These are phyloP conservation scores for Drosophila koepferae DNA, from an alignment of 2,888 invertebrate genomes.

Conservation along the genomic window DNA sequence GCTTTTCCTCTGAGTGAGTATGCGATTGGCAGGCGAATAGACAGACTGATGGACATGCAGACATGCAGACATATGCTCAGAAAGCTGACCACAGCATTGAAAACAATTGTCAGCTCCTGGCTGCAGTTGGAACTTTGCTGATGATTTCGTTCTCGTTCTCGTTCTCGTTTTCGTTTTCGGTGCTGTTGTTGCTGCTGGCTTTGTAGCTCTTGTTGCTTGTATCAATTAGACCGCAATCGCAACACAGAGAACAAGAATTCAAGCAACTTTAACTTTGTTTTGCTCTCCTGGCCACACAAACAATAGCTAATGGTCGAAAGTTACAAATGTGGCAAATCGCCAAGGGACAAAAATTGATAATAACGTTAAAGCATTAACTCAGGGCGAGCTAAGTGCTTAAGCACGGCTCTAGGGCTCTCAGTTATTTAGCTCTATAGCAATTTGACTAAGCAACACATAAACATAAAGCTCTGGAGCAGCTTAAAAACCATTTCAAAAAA, in stretches of 20 bases:
- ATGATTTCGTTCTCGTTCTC: conserved; percentile 43
- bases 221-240: conserved; percentile 73
- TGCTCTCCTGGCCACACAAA: conserved; percentile 63
- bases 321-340: conserved; percentile 57
- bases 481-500: conserved; percentile 60
- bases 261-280: conserved; percentile 64
- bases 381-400: conserved; percentile 54
- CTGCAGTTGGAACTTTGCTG: conserved; percentile 65
- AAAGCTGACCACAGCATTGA: conserved; percentile 73
- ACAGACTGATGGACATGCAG: conserved; percentile 20
- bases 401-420: conserved; percentile 39
- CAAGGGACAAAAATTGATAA: conserved; percentile 61
- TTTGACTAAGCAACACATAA: conserved; percentile 52
- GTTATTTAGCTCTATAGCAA: conserved; percentile 62
- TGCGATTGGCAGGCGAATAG: conserved; percentile 25
- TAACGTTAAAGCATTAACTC: conserved; percentile 75
- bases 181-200: conserved; percentile 22
- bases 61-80: conserved; percentile 20
- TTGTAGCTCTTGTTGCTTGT: conserved; percentile 42
- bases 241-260: conserved; percentile 8
- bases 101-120: conserved; percentile 78
- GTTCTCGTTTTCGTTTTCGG: conserved; percentile 5
- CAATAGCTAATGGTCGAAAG: conserved; percentile 78
- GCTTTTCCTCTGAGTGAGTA: conserved; percentile 17
- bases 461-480: conserved; percentile 39